phyloP scores from a whole-genome alignment of 2,113 vertebrate genomes.

The Carettochelys insculpta region DNA sequence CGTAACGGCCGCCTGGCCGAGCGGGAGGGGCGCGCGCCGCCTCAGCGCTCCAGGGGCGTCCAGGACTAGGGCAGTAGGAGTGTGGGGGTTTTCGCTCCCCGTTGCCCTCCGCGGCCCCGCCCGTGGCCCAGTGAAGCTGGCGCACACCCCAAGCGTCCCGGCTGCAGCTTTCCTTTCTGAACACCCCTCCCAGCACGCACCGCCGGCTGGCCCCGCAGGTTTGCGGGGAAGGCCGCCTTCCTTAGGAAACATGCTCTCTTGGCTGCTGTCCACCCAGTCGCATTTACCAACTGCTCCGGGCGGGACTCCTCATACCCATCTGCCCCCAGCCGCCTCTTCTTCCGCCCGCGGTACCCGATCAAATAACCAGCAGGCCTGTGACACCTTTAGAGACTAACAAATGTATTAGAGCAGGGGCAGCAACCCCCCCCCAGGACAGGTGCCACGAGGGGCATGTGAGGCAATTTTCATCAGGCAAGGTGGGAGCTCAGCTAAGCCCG shows the following conservation, averaged over 20 bases:
- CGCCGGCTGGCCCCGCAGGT: no score
- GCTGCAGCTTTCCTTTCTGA: no score
- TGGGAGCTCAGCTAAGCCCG: no score
- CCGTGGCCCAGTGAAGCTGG: background rate
- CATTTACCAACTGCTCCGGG: background rate
- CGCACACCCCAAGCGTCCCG: no score
- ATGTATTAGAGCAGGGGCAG: no score
- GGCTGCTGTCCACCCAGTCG: background rate
- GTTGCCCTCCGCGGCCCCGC: no score
- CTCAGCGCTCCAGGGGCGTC: background rate
- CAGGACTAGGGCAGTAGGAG: background rate
- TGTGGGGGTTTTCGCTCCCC: background rate
- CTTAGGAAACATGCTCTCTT: background rate
- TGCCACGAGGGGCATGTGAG: no score
- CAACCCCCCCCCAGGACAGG: no score
- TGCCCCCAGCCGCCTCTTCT: background rate
- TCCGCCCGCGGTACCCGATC: background rate
- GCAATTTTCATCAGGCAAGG: no score
- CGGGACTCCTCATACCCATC: background rate
- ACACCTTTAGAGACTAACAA: no score
- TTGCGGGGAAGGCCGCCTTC: background rate
- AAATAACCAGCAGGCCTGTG: no score
- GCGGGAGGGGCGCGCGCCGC: background rate
- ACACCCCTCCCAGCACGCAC: no score
- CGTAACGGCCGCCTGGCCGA: rapidly evolving